Percentiles rank a stretch among this genome's conserved stretches.
Conservation (phyloP, 2,888 invertebrate genomes). For the Thymelicus sylvestris region DNA sequence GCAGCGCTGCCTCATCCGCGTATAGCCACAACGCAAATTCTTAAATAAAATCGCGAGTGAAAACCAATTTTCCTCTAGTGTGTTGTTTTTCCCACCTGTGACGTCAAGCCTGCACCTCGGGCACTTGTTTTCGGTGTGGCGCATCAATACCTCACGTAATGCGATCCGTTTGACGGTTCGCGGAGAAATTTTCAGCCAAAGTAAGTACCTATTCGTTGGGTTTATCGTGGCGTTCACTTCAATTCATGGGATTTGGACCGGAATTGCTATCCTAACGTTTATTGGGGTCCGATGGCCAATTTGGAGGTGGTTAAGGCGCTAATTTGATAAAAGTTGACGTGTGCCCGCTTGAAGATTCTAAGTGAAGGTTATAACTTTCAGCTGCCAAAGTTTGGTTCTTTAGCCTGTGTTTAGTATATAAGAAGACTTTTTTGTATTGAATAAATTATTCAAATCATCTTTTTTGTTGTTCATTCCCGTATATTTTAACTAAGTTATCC, state of each 20-base stretch:
- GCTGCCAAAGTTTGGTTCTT: constrained; percentile 1
- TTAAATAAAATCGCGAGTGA: constrained; percentile 68
- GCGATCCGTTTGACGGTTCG: constrained; percentile 52
- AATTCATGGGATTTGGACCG: constrained; percentile 18
- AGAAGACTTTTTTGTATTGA: not conserved
- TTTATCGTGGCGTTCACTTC: constrained; percentile 38
- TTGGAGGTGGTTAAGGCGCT: constrained; percentile 9
- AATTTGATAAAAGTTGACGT: constrained; percentile 4
- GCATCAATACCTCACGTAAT: constrained; percentile 55
- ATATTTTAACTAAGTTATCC: no score
- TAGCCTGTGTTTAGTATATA: not conserved
- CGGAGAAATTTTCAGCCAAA: constrained; percentile 56
- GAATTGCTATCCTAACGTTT: constrained; percentile 16
- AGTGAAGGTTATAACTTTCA: constrained; percentile 19
- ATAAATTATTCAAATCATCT: no score
- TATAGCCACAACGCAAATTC: constrained; percentile 64
- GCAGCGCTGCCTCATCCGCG: constrained; percentile 55
- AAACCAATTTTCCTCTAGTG: constrained; percentile 47
- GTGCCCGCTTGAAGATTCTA: not conserved
- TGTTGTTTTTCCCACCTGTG: constrained; percentile 54
- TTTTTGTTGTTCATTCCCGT: no score
- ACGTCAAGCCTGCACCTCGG: constrained; percentile 45
- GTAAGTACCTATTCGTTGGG: constrained; percentile 50
- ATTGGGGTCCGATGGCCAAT: constrained; percentile 2
- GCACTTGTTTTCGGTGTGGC: constrained; percentile 40